A percentile compares a stretch with the other conserved stretches of the same genome.
These are phyloP conservation scores for Chrysogorgia sp. DNA, from an alignment of 92 coral and sea anemone species.

Conservation along the genomic window DNA sequence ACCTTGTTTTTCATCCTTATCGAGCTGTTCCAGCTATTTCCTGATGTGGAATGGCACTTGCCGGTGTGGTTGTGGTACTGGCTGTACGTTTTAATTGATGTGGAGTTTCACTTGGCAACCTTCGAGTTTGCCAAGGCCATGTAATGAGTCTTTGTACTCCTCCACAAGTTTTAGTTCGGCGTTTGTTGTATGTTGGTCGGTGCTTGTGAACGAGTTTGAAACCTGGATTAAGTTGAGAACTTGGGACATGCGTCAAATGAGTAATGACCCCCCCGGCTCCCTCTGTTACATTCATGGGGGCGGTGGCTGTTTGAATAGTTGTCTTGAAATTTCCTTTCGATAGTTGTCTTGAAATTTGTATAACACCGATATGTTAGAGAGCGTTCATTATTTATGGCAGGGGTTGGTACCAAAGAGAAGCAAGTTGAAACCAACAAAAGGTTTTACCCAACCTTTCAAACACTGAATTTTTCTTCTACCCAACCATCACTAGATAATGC, in stretches of 20 bases:
- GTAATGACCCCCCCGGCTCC: conserved; percentile 55
- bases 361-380: too few species aligned
- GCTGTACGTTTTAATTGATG: conserved; percentile 54
- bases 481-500: too few species aligned
- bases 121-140: conserved; percentile 57
- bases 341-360: too few species aligned
- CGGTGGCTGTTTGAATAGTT: conserved; percentile 23
- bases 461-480: too few species aligned
- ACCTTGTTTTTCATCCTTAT: conserved; percentile 56
- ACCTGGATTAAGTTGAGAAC: conserved; percentile 41
- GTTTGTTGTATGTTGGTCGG: not conserved
- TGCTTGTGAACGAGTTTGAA: not conserved
- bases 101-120: conserved; percentile 46
- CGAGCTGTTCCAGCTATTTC: conserved; percentile 58
- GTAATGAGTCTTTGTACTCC: conserved; percentile 60
- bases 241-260: conserved; percentile 49
- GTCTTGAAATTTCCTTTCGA: conserved; percentile 55
- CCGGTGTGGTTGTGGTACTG: conserved; percentile 64
- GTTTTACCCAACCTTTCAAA: too few species aligned
- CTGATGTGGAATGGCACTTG: conserved; percentile 62
- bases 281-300: conserved; percentile 36
- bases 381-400: too few species aligned
- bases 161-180: conserved; percentile 9
- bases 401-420: too few species aligned
- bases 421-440: too few species aligned